Evolutionary conservation across 2,113 vertebrate genomes (phyloP), one percentile per base, ranked within the genome.

Genomic region (Ptilonorhynchus violaceus): DNA sequence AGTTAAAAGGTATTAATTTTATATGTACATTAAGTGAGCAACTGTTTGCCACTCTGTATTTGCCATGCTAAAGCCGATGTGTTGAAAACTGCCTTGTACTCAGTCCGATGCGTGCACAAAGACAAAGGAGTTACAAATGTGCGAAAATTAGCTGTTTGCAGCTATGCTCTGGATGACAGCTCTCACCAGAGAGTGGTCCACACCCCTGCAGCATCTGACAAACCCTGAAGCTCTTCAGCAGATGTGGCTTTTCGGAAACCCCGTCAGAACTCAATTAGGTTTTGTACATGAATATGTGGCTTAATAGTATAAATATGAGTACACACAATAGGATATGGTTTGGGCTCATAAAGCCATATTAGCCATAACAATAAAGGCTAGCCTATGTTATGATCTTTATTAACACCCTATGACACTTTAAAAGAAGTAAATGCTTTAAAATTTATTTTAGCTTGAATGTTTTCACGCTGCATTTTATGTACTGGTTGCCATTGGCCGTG

Each of bases 191-290:
- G 84, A 63, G n/a, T 46, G 70, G 42, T 74, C 79, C 72, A 50
- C 67, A 73, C n/a, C 85, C 85, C 75, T 88, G 62, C 82, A 85
- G 59, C 63, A 75, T 83, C 75, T 86, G 72, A 95, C 82, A 83
- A 76, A 63, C 73, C 44, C 88, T 83, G 63, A 41, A 83, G 91
- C 53, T 88, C 79, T 88, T 90, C 55, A 60, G 83, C 75, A 83
- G 76, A 88, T 88, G 79, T 63, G 82, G 50, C 64, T 94, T 88
- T 84, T 93, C 55, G 85, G 86, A 87, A 93, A 82, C 22, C 56
- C n/a, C 11, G 3, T 66, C 68, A 83, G 72, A 95, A 83, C 42
- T 86, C 88, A 80, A 30, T 94, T 92, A 93, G 46, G 31, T 73
- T 90, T 88, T 88, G 58, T 67, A 42, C 68, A 42, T 77, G 66